Conservation (phyloP, 1,140 invertebrate species). For the Nilaparvata lugens region DNA sequence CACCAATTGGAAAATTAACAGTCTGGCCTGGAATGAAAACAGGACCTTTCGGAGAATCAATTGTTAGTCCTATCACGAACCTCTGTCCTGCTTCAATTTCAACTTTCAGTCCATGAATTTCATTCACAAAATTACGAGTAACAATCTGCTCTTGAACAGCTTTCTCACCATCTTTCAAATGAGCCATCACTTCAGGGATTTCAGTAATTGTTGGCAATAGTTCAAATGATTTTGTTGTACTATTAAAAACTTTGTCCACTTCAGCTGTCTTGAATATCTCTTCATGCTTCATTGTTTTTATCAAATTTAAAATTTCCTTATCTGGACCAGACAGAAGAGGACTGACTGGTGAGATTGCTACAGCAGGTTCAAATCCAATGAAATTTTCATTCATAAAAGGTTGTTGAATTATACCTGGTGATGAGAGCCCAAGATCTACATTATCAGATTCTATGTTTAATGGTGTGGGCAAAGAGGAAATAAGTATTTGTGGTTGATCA, state of each 20-base stretch:
- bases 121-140: conserved; percentile 20
- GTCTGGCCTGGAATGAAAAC: conserved; percentile 56
- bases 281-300: conserved; percentile 40
- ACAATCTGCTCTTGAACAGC: conserved; percentile 42
- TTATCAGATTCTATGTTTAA: conserved; percentile 32
- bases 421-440: conserved; percentile 33
- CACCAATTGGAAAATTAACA: conserved; percentile 53
- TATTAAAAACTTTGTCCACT: conserved; percentile 44
- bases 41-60: conserved; percentile 33
- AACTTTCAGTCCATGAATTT: conserved; percentile 51
- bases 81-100: conserved; percentile 49
- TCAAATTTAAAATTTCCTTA: conserved; percentile 33
- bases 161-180: conserved; percentile 44
- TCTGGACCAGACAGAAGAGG: conserved; percentile 44
- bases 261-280: conserved; percentile 46
- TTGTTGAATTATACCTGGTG: conserved; percentile 31
- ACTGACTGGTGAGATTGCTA: conserved; percentile 48
- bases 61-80: conserved; percentile 40
- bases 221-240: conserved; percentile 39
- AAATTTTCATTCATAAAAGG: conserved; percentile 41
- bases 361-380: conserved; percentile 47
- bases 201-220: conserved; percentile 51
- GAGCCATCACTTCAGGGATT: conserved; percentile 50
- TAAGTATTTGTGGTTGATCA: conserved; percentile 6
- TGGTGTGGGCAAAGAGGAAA: no score